Percentiles rank a stretch among this genome's conserved stretches.
Evolutionary conservation across 1,140 invertebrate genomes (phyloP).

Genomic region (Formica selysi): DNA sequence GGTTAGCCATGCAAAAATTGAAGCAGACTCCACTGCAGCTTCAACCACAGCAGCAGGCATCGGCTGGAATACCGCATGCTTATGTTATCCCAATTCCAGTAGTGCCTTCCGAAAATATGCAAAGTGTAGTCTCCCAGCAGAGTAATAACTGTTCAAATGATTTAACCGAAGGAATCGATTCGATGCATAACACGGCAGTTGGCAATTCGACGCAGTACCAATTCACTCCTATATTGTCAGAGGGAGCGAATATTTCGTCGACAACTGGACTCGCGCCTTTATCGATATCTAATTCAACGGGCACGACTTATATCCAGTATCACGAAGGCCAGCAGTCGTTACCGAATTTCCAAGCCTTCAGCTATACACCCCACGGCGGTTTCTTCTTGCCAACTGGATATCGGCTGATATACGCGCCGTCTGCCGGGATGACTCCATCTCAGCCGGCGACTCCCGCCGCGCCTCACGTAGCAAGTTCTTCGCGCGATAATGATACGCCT

Average conservation of each 20-base stretch:
- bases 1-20: constrained; percentile 84
- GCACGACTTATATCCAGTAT: constrained; percentile 79
- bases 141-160: constrained; percentile 68
- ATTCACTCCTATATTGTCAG: constrained; percentile 79
- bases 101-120: constrained; percentile 84
- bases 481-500: constrained; percentile 81
- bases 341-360: constrained; percentile 80
- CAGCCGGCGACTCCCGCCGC: constrained; percentile 83
- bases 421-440: constrained; percentile 79
- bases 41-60: constrained; percentile 75
- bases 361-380: constrained; percentile 80
- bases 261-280: constrained; percentile 67
- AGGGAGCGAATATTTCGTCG: constrained; percentile 72
- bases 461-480: constrained; percentile 82
- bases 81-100: constrained; percentile 85
- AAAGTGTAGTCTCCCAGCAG: constrained; percentile 74
- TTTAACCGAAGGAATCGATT: constrained; percentile 68
- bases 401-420: constrained; percentile 82
- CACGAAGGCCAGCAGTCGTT: constrained; percentile 79
- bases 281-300: constrained; percentile 70
- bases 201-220: constrained; percentile 79
- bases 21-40: constrained; percentile 80
- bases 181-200: constrained; percentile 70
- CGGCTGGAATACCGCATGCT: constrained; percentile 81
- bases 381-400: constrained; percentile 84